Evolutionary conservation across 2,113 vertebrate genomes (phyloP).

Genomic region (Neotragus moschatus): DNA sequence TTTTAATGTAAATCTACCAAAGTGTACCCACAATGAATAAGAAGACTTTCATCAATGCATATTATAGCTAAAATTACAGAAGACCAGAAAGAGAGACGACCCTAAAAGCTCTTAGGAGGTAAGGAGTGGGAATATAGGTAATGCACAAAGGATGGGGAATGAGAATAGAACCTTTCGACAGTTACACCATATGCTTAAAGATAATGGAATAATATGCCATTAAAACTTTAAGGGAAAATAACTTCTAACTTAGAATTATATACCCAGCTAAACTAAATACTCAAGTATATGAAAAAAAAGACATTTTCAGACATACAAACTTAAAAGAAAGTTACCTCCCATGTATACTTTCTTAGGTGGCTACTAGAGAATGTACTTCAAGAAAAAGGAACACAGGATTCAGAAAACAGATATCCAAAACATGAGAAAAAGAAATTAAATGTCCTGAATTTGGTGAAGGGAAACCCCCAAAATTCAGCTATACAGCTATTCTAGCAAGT

Average conservation of each 20-base stretch:
- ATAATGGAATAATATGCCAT: neutral
- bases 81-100: neutral
- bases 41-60: neutral
- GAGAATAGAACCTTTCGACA: neutral
- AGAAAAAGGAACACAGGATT: neutral
- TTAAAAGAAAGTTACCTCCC: neutral
- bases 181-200: neutral
- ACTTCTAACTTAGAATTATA: neutral
- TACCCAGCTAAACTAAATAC: neutral
- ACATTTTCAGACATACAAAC: neutral
- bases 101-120: neutral
- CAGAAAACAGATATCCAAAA: neutral
- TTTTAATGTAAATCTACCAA: neutral
- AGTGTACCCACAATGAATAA: neutral
- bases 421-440: neutral
- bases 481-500: neutral
- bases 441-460: neutral
- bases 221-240: conserved; percentile 4
- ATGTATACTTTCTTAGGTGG: neutral
- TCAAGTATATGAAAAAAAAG: neutral
- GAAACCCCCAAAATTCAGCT: neutral
- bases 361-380: neutral
- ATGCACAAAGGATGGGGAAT: neutral
- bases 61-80: neutral
- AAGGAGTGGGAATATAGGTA: neutral